Evolutionary conservation across 1,140 invertebrate genomes (phyloP), one percentile per base, ranked within the genome.

Genomic region (Drosophila truncata): DNA sequence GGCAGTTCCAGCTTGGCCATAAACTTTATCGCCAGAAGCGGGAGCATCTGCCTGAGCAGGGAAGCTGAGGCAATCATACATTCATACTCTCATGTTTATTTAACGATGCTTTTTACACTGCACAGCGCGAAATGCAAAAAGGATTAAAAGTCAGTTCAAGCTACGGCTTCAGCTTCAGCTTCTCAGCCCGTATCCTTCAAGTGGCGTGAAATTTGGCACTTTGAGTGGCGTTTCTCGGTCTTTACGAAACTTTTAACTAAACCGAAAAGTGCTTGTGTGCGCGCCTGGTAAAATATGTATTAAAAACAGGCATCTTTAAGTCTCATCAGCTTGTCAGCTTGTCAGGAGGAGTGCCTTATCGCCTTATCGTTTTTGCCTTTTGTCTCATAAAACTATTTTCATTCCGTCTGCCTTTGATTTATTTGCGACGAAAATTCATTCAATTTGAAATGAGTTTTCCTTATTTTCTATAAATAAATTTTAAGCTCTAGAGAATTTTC

Each of bases 71-170:
- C 27, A 57, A 87, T 87, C 84, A 84, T 87, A 80, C 84, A 87
- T 87, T 84, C 84, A 87, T 88, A 84, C 88, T 70, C 84, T 88
- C 73, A 90, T 90, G 80, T 87, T 88, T 87, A 87, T 87, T 87
- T 87, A 87, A 87, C 84, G 83, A 87, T 87, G 83, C 83, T 80
- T 88, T 88, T 87, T 88, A 87, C 80, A 81, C 77, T 87, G 76
- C 75, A 23, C 62, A 39, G 66, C 66, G 64, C 80, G 37, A 83
- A 83, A 88, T 83, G 80, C 84, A 80, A 87, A 72, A 87, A 87
- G 84, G 84, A 87, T 87, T 87, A 87, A 83, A 78, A 88, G 73
- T 52, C 63, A 47, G 29, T 27, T 41, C 35, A 23, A 2, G 31
- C 29, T 42, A 8, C 27, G 27, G 27, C 27, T 29, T 29, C 27